phyloP scores from a whole-genome alignment of 2,888 invertebrate species.

The Suillia variegata region DNA sequence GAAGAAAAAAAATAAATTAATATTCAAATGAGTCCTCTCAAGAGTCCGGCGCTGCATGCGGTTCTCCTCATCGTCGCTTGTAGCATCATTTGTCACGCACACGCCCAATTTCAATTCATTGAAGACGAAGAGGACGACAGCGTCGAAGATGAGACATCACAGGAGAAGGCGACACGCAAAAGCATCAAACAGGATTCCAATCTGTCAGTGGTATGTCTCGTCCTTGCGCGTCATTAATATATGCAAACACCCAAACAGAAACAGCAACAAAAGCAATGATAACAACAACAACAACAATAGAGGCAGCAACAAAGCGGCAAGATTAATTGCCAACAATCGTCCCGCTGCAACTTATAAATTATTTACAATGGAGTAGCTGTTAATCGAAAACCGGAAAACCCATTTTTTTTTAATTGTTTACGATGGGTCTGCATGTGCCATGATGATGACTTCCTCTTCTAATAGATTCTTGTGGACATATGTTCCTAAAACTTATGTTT shows the following conservation, averaged over 20 bases:
- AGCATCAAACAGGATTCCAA: constrained; percentile 54
- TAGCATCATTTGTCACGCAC: constrained; percentile 33
- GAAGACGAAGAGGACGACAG: constrained; percentile 54
- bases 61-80: neutral
- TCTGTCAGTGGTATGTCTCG: constrained; percentile 49
- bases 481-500: no score
- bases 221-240: neutral
- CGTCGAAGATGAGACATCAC: constrained; percentile 50
- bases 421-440: no score
- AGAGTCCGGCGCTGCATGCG: neutral
- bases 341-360: neutral
- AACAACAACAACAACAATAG: no score
- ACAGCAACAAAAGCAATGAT: constrained; percentile 8
- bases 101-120: constrained; percentile 36
- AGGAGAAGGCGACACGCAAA: constrained; percentile 49
- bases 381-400: no score
- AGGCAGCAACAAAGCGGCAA: constrained; percentile 10
- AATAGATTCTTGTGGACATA: no score
- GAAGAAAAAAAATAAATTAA: no score
- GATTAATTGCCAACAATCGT: constrained; percentile 32
- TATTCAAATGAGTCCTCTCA: no score
- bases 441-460: no score
- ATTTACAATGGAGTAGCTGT: neutral
- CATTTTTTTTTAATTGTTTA: no score
- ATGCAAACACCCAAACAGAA: no score